Evolutionary conservation across 2,113 vertebrate genomes (phyloP), one percentile per base, ranked within the genome.

Genomic region (Neogobius melanostomus): DNA sequence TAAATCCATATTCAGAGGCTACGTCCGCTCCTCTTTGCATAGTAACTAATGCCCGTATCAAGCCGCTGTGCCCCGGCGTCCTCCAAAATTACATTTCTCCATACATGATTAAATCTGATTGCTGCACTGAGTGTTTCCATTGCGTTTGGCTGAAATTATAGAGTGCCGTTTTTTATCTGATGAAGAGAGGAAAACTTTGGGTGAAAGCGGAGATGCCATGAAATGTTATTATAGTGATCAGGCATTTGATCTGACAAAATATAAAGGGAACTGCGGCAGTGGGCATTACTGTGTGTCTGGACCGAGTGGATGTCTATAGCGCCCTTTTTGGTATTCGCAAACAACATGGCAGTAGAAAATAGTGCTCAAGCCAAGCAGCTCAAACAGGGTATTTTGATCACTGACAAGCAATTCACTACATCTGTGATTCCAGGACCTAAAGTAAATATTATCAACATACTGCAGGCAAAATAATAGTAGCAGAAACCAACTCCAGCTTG

Each of bases 81-180:
- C 85, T 89, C 86, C 85, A 84, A 78, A 90, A 91, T 90, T 90
- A 91, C 87, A 87, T 89, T 90, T 89, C 87, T 90, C 80, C 88
- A 91, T 89, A 91, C 86, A 82, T 90, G 86, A 91, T 90, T 91
- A 90, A 85, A 86, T 85, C 87, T 86, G 90, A 91, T 91, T 91
- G 90, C 84, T 68, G 85, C 88, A 84, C 75, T 84, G 69, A 0
- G 78, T 77, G 64, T 89, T 90, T 90, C 85, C 87, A 87, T 84
- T 77, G 85, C 66, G 67, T 87, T 90, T 80, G 85, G 87, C 88
- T 88, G 83, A 82, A 88, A 87, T 87, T 82, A 80, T 85, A 78
- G 85, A 64, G 82, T 74, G 70, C 66, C 12, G 36, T 56, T 44
- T 61, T 84, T 89, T 78, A 82, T 72, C 64, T 56, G 36, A 59